Evolutionary conservation across 2,888 invertebrate genomes (phyloP), one percentile per base, ranked within the genome.

Genomic region (Phytoseiulus persimilis): DNA sequence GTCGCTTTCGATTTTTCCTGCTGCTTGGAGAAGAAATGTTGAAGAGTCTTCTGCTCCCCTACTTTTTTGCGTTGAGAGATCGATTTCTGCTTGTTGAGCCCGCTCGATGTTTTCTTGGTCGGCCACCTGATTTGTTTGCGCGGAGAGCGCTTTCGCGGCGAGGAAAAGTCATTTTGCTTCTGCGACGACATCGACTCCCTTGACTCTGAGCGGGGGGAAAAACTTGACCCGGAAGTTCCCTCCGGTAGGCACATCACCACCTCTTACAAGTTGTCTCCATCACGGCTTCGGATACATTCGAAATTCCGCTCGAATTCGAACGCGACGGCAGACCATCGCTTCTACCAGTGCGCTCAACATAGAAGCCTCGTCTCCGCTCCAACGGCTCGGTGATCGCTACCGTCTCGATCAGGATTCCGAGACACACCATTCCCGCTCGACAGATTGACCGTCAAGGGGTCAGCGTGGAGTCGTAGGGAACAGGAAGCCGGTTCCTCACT

Each of bases 21-120:
- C n/a, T 87, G 87, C 18, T 87, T 87, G 0, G 32, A 23, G 45
- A 87, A 87, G n/a, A 87, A 87, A 87, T 87, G 87, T n/a, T 87
- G 87, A 0, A 87, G 87, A n/a, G 87, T 87, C 31, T 33, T 87
- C n/a, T 33, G 87, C 6, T 6, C 9, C 18, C 28, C 39, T n/a
- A 23, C 45, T 23, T 31, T 83, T 2, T 31, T 83, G n/a, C 23
- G 14, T 65, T 65, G 65, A 65, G 65, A 28, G 2, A 23, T 65
- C 65, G 65, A 65, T 1, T 32, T 32, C 87, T 87, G 32, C 33
- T 28, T 39, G 5, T 14, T 32, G 31, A 23, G 14, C 31, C n/a
- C n/a, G 33, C 28, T 31, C 9, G 32, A 6, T 32, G 18, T 33
- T 33, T 45, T 33, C 87, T 87, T 87, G 0, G 18, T 5, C 14